These are phyloP conservation scores for Iselma pallidipennis DNA, from an alignment of 2,888 invertebrate genomes.

Conservation along the genomic window DNA sequence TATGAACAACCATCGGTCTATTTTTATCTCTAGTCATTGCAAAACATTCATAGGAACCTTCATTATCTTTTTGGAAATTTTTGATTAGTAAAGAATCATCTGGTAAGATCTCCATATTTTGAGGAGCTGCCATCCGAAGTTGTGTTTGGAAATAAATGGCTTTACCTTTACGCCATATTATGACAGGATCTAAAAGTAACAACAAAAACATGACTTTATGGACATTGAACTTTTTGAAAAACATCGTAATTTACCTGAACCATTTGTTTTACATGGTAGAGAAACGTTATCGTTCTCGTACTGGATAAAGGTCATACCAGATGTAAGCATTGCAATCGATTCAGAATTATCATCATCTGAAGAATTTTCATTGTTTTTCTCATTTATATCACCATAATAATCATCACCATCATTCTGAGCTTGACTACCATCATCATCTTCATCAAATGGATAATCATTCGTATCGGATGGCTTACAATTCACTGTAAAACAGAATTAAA, in stretches of 20 bases:
- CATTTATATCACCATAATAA: not conserved
- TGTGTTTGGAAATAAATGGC: slow-evolving; percentile 8
- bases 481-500: not conserved
- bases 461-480: not conserved
- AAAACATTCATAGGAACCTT: slow-evolving; percentile 13
- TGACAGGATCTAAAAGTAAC: not conserved
- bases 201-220: not conserved
- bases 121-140: not conserved
- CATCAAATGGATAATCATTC: not conserved
- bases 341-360: not conserved
- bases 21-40: slow-evolving; percentile 22
- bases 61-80: slow-evolving; percentile 7
- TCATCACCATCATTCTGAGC: slow-evolving; percentile 28
- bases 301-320: not conserved
- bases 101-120: not conserved
- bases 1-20: slow-evolving; percentile 37
- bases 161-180: slow-evolving; percentile 22
- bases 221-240: not conserved
- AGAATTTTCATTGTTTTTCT: not conserved
- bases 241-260: not conserved
- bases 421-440: slow-evolving; percentile 24
- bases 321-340: not conserved
- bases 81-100: not conserved
- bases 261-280: slow-evolving; percentile 21
- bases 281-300: slow-evolving; percentile 2